Evolutionary conservation across 2,113 vertebrate species (phyloP), one percentile per base, ranked within the genome.

Genomic region (Cricetomys ansorgei): DNA sequence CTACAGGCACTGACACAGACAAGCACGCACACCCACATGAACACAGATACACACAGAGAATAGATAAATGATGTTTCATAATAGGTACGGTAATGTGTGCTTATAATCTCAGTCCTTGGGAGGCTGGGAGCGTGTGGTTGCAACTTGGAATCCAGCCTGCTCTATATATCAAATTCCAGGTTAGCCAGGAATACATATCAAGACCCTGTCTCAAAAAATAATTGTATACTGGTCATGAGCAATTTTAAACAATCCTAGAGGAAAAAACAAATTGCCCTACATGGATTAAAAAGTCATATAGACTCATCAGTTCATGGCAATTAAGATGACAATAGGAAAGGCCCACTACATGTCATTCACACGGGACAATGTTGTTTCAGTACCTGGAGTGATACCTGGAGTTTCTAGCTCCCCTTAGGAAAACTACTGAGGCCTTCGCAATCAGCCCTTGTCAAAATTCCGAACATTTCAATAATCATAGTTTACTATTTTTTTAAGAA

Each of bases 181-280:
- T 75, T 75, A 45, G 40, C 40, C 72, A 75, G 72, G 40, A 75
- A 45, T 75, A 73, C 40, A 45, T 27, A 45, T 5, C 23, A 27
- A 45, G 40, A 43, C 72, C 40, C 43, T 45, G 72, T 75, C 40
- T 75, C 72, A 75, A 75, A 75, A 40, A 45, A 75, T 19, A 75
- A 27, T 45, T 27, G 72, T 23, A 45, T 23, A 62, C 12, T 64
- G 87, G 67, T 45, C 53, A 72, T 48, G 67, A 91, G 65, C 50
- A 73, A 94, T 73, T 88, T 53, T 65, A 59, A 97, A 88, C 89
- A 53, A 62, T 93, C 76, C 62, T 67, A 92, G 59, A 96, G 48
- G 72, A 45, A 72, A 29, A 93, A 96, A 92, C 34, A 79, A 57
- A 21, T 76, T n/a, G 40, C 16, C 37, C 73, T 27, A 48, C 12